These are phyloP conservation scores for Fistularia commersonii DNA, from an alignment of 2,797 vertebrate species.

Conservation along the genomic window DNA sequence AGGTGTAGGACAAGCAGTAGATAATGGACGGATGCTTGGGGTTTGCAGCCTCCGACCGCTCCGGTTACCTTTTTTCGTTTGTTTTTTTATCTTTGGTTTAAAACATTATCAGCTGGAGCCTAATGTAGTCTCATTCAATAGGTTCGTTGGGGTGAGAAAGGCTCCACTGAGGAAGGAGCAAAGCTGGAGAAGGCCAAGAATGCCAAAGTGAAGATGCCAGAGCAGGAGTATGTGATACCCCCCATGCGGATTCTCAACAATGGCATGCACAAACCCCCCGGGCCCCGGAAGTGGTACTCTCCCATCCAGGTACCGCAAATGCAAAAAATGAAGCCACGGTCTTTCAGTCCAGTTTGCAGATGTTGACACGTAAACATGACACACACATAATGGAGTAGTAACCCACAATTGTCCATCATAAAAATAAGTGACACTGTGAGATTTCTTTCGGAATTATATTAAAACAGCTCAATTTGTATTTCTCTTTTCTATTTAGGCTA, in stretches of 20 bases:
- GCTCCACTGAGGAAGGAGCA: constrained; percentile 96
- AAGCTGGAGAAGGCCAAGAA: constrained; percentile 98
- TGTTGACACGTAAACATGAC: constrained; percentile 2
- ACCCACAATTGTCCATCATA: constrained; percentile 2
- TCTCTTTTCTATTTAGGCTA: constrained; percentile 11
- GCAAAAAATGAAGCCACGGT: too few species aligned
- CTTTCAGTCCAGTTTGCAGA: constrained; percentile 2
- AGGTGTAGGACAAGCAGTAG: too few species aligned
- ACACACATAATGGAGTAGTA: constrained; percentile 1
- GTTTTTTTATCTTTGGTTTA: too few species aligned
- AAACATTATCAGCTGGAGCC: too few species aligned
- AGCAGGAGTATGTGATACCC: constrained; percentile 83
- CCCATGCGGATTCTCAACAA: constrained; percentile 84
- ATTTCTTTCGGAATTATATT: constrained; percentile 16
- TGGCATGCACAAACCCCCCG: constrained; percentile 77
- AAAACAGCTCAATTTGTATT: constrained; percentile 16
- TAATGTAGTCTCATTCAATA: constrained; percentile 36
- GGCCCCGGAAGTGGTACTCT: constrained; percentile 91
- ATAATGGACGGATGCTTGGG: too few species aligned
- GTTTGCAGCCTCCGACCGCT: too few species aligned
- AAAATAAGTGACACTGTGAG: background rate
- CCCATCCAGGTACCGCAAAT: constrained; percentile 87
- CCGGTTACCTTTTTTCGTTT: too few species aligned
- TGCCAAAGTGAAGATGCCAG: constrained; percentile 94
- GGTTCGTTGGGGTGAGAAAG: constrained; percentile 98